These are phyloP conservation scores for Psittacula derbiana DNA, from an alignment of 2,797 vertebrate species.

Conservation along the genomic window DNA sequence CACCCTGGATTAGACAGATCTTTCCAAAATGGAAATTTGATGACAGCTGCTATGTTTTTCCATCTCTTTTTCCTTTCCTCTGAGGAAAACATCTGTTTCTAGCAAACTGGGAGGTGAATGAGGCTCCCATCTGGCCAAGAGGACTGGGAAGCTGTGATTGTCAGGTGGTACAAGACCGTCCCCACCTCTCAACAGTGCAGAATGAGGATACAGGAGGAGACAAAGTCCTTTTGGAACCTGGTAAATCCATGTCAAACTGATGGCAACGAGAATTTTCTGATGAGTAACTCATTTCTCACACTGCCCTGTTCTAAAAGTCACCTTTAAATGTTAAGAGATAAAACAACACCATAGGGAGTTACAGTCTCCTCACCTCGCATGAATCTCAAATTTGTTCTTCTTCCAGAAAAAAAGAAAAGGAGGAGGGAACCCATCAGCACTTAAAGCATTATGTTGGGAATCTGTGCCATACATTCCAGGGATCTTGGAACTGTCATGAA, in stretches of 20 bases:
- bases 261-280: neutral
- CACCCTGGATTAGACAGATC: neutral
- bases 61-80: neutral
- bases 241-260: neutral
- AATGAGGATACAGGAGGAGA: neutral
- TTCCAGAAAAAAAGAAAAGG: neutral
- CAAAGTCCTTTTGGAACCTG: neutral
- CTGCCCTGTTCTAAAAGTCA: neutral
- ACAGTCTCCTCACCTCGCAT: neutral
- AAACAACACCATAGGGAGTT: neutral
- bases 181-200: neutral
- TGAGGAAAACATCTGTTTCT: slow-evolving; percentile 34
- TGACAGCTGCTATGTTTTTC: neutral
- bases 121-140: neutral
- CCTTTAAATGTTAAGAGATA: slow-evolving; percentile 10
- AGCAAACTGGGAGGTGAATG: neutral
- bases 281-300: neutral
- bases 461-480: neutral
- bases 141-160: neutral
- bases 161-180: rapidly evolving
- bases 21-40: neutral
- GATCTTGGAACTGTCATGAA: slow-evolving; percentile 1
- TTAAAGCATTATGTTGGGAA: neutral
- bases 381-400: neutral
- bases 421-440: neutral